Evolutionary conservation across 2,797 vertebrate species (phyloP).

Genomic region (Enteromius treurensis): DNA sequence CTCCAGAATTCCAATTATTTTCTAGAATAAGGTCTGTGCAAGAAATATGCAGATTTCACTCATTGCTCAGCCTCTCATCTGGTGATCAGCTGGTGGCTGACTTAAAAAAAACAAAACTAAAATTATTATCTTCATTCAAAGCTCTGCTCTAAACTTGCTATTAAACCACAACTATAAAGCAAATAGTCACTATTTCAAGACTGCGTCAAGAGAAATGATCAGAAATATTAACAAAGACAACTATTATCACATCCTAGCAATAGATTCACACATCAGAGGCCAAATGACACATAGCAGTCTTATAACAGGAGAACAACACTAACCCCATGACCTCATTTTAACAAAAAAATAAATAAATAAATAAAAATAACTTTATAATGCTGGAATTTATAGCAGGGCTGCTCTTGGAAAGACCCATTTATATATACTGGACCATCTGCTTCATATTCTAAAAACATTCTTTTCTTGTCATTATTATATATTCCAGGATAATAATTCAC

Average conservation of each 20-base stretch:
- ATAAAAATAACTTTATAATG: not conserved
- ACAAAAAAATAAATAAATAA: not conserved
- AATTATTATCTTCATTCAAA: conserved; percentile 72
- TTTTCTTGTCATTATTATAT: conserved; percentile 13
- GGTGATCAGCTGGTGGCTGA: conserved; percentile 61
- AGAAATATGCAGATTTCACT: conserved; percentile 21
- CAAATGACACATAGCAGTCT: conserved; percentile 9
- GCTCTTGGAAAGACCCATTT: not conserved
- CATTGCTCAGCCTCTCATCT: conserved; percentile 69
- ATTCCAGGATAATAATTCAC: not conserved
- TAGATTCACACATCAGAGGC: not conserved
- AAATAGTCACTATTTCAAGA: not conserved
- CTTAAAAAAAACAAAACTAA: conserved; percentile 66
- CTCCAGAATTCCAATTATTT: not conserved
- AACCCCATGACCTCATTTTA: not conserved
- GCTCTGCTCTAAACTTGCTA: conserved; percentile 70
- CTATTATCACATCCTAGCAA: not conserved
- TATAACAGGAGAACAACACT: not conserved
- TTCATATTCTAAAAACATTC: not conserved
- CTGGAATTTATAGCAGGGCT: conserved; percentile 9
- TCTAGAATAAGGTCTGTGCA: not conserved
- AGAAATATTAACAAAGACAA: conserved; percentile 6
- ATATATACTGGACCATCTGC: conserved; percentile 15
- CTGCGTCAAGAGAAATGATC: not conserved
- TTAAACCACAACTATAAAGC: conserved; percentile 47